Evolutionary conservation across 2,797 vertebrate species (phyloP), one percentile per base, ranked within the genome.

Genomic region (Pampus argenteus): DNA sequence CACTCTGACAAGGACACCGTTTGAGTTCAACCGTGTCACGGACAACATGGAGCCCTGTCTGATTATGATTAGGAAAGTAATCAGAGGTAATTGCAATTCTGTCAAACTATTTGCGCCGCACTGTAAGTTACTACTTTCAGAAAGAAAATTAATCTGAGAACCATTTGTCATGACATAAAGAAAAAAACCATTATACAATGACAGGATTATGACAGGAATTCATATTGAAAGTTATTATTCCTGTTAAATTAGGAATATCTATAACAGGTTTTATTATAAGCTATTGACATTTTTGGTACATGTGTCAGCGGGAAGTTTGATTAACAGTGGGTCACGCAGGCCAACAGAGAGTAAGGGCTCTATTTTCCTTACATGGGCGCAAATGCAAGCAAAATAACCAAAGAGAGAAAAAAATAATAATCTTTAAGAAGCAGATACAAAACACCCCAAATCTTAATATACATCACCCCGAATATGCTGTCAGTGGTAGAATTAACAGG

Each of bases 21-120:
- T 76, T 81, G 79, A 87, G 83, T 79, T 85, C 83, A 84, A 68
- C 70, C 73, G 73, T 58, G 80, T 82, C 85, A 86, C 29, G 74
- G 85, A 81, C 88, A 87, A 89, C 88, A 71, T 80, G 83, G 77
- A 73, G 82, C 57, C 57, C 84, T 88, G 83, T 82, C 81, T 88
- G 86, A 87, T 87, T 88, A 74, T 87, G 82, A 88, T 91, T 88
- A 85, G 76, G 63, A 84, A 86, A 81, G 86, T 85, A 83, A 89
- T 86, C 84, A 89, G 85, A 78, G 71, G 65, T 88, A 87, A 89
- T 88, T 89, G 88, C 79, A 70, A 42, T 78, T 84, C 73, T 87
- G 86, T 80, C 82, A 83, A 82, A 83, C 78, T 38, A 49, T 74
- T 71, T 78, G 51, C 66, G 68, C 79, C 51, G 71, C 76, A 88